Conservation (phyloP, 2,113 vertebrate genomes). For the Corapipo altera region DNA sequence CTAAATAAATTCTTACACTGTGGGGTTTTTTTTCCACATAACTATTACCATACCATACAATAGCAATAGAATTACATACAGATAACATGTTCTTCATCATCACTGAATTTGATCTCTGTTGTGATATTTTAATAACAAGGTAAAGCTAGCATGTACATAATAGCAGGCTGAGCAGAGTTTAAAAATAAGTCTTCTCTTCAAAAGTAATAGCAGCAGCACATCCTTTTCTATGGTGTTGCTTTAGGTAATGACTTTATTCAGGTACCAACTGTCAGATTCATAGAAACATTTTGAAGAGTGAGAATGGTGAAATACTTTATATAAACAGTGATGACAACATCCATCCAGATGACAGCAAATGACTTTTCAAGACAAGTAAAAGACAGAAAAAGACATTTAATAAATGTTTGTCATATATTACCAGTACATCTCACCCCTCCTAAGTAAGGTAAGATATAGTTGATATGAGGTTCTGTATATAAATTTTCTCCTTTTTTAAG, state of each 20-base stretch:
- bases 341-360: slow-evolving; percentile 28
- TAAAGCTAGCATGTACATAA: slow-evolving; percentile 26
- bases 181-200: slow-evolving; percentile 27
- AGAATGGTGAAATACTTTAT: slow-evolving; percentile 11
- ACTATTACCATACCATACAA: not conserved
- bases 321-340: slow-evolving; percentile 21
- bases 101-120: slow-evolving; percentile 14
- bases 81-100: not conserved
- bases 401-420: not conserved
- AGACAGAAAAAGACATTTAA: not conserved
- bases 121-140: slow-evolving; percentile 52
- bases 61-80: not conserved
- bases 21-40: rapidly evolving
- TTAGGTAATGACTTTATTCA: slow-evolving; percentile 32
- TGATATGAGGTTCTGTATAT: not conserved
- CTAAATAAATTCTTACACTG: not conserved
- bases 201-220: slow-evolving; percentile 19
- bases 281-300: slow-evolving; percentile 16
- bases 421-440: not conserved
- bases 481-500: not conserved
- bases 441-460: not conserved
- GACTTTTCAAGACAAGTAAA: not conserved
- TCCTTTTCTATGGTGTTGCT: not conserved
- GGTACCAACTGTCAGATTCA: slow-evolving; percentile 39
- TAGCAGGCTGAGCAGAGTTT: slow-evolving; percentile 2